Base-by-base conservation (phyloP, 37 sponge, comb jelly and placozoan species). In the Haliclona indistincta region DNA sequence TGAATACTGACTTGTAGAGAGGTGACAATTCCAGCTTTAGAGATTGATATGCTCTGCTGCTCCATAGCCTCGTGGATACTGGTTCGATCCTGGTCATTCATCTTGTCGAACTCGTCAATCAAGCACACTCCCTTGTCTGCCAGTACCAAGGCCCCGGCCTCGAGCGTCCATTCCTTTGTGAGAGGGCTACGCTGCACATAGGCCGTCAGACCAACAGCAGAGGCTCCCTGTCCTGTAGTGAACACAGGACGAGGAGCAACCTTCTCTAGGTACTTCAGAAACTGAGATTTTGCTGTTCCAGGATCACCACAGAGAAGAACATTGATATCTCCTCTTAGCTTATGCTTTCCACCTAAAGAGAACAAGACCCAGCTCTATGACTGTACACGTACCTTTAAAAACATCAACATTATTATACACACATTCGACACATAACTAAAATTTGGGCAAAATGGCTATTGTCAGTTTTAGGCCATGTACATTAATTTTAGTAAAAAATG, bases 71-170 rank as follows among this genome's bases (percentile, higher is more conserved):
- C 99, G 66, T 98, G 99, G 63, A 98, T 98, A 55, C 93, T 92
- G 15, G 99, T 98, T 1, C 99, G 81, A 60, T 98, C 99, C 71
- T 86, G 73, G 63, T 98, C 99, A 74, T 86, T 98, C 99, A 98
- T 98, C 93, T 98, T 98, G 68, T 98, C 99, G 76, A 96, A 99
- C 76, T 99, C 96, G 80, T 96, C 99, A 81, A 99, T 99, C 35
- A 95, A 70, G 56, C 99, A 99, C 52, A 99, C 96, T 19, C 99
- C 99, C 42, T 93, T 93, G 71, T 99, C 99, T 34, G 99, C 99
- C 38, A 99, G 73, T 3, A 99, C 99, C 43, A 99, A 86, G 34
- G 99, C 99, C 19, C 99, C 99, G 29, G 99, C 99, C 70, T 98
- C 99, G 54, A 98, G 79, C 3, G 99, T 98, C 99, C 99, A 98